These are phyloP conservation scores for Gobio occitaniae DNA, from an alignment of 2,797 vertebrate genomes.

Conservation along the genomic window DNA sequence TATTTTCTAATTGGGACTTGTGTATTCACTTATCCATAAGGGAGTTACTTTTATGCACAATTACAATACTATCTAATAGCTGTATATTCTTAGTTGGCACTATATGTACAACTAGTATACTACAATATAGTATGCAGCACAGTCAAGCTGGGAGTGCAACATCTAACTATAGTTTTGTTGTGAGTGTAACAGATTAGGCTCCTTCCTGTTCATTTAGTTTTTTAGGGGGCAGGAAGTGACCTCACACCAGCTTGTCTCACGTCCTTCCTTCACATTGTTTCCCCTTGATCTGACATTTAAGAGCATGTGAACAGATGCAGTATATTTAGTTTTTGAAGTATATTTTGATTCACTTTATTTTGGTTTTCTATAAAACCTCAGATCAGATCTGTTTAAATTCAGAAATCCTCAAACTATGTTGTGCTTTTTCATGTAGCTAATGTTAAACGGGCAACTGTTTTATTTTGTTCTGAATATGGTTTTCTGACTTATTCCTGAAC, in stretches of 20 bases:
- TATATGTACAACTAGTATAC: not conserved
- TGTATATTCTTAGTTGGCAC: not conserved
- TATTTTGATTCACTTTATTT: not conserved
- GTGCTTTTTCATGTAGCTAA: not conserved
- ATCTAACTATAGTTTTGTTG: not conserved
- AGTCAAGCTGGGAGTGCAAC: not conserved
- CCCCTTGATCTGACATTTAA: conserved; percentile 68
- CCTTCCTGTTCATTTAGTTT: conserved; percentile 68
- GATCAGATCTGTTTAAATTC: not conserved
- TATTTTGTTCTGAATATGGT: not conserved
- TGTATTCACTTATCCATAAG: not conserved
- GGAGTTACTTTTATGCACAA: not conserved
- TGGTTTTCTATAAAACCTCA: not conserved
- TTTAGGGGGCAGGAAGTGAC: conserved; percentile 71
- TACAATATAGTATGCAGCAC: not conserved
- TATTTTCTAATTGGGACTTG: not conserved
- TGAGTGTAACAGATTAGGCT: conserved; percentile 55
- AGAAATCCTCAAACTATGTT: not conserved
- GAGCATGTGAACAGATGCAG: not conserved
- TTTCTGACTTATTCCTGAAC: not conserved
- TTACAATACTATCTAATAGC: not conserved
- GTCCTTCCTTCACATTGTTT: conserved; percentile 77
- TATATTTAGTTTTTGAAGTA: not conserved
- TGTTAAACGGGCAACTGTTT: not conserved
- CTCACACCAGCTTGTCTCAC: conserved; percentile 54